A percentile compares a stretch with the other conserved stretches of the same genome.
Conservation (phyloP, 2,888 invertebrate species). For the Tenthredo distinguenda region DNA sequence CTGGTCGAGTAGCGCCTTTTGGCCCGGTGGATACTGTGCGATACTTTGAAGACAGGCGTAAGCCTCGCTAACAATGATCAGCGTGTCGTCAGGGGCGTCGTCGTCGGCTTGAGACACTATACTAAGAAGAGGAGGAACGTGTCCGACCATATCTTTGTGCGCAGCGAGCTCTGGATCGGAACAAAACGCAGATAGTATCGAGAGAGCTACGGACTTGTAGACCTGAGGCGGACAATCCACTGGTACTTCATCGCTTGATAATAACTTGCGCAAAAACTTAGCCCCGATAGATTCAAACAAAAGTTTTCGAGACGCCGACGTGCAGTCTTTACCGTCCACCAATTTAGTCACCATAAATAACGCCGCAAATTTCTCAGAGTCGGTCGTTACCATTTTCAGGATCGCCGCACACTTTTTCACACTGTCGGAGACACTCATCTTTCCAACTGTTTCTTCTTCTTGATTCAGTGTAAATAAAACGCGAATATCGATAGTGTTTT, state of each 20-base stretch:
- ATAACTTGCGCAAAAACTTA: constrained; percentile 89
- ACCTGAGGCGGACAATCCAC: constrained; percentile 94
- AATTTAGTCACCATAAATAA: constrained; percentile 95
- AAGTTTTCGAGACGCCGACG: constrained; percentile 86
- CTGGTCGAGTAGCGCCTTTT: constrained; percentile 88
- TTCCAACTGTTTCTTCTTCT: constrained; percentile 22
- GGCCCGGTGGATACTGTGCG: constrained; percentile 88
- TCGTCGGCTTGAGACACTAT: constrained; percentile 92
- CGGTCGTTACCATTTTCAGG: constrained; percentile 88
- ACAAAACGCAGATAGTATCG: constrained; percentile 92
- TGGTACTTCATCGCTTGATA: constrained; percentile 88
- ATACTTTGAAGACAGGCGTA: constrained; percentile 91
- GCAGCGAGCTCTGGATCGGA: constrained; percentile 89
- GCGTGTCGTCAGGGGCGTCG: constrained; percentile 91
- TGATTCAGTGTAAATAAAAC: neutral
- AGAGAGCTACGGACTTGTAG: constrained; percentile 94
- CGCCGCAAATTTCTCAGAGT: constrained; percentile 95
- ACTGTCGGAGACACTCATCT: constrained; percentile 84
- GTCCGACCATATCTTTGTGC: constrained; percentile 90
- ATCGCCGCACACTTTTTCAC: constrained; percentile 92
- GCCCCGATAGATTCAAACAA: constrained; percentile 95
- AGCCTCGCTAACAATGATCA: constrained; percentile 92
- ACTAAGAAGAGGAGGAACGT: constrained; percentile 90
- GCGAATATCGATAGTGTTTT: neutral
- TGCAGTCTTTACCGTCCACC: constrained; percentile 90